These are phyloP conservation scores for Xestobium rufovillosum DNA, from an alignment of 2,888 invertebrate species.

Conservation along the genomic window DNA sequence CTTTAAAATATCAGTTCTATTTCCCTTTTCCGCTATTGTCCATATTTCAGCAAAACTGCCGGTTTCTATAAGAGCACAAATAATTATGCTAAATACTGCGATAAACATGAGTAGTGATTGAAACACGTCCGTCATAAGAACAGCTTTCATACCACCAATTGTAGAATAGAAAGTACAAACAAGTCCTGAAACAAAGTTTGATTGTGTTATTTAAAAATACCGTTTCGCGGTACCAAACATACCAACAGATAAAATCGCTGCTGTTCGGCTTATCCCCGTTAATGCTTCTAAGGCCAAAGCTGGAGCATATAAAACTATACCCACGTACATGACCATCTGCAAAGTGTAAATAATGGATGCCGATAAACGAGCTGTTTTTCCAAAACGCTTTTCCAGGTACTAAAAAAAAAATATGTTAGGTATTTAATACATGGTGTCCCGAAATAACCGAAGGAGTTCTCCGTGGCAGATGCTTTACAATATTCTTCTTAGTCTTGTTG, in stretches of 20 bases:
- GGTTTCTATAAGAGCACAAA: constrained; percentile 60
- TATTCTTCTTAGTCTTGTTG: too few relatives aligned
- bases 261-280: constrained; percentile 65
- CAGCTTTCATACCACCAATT: constrained; percentile 87
- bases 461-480: too few relatives aligned
- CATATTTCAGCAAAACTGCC: constrained; percentile 68
- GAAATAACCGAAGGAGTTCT: too few relatives aligned
- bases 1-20: constrained; percentile 64
- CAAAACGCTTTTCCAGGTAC: constrained; percentile 86
- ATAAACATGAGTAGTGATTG: constrained; percentile 80
- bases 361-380: constrained; percentile 61
- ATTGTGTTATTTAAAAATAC: not conserved
- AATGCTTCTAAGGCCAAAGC: constrained; percentile 83
- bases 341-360: constrained; percentile 80
- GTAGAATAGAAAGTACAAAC: constrained; percentile 84
- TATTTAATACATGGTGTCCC: not conserved
- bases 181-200: constrained; percentile 43
- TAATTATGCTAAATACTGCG: constrained; percentile 71
- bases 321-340: constrained; percentile 86
- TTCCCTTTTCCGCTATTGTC: constrained; percentile 58
- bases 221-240: too few relatives aligned
- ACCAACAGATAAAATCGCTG: constrained; percentile 67
- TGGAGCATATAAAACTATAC: constrained; percentile 90
- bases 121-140: constrained; percentile 78
- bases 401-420: constrained; percentile 39